Base-by-base conservation (phyloP, 2,797 vertebrate genomes). In the Moxostoma hubbsi region DNA sequence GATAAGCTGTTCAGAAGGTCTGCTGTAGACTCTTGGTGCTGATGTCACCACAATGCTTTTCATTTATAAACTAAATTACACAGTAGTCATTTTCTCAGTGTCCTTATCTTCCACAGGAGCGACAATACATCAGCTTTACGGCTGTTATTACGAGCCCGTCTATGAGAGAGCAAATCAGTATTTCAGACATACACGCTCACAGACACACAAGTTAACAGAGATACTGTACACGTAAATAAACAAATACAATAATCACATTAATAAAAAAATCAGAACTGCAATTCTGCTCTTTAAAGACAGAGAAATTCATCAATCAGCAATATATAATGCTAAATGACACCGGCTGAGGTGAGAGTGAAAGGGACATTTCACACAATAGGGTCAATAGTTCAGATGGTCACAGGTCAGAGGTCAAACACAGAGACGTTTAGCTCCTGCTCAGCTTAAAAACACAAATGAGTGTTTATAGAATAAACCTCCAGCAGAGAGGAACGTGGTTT, bases 401-500 rank as follows among this genome's bases (percentile, higher is more conserved):
- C 18, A 18, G 18, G 18, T 18, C 18, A 18, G 18, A 18, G 18
- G 18, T 18, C 18, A 18, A 18, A 18, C 18, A 18, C 18, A 18
- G 18, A 1, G 18, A 18, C 18, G 18, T 18, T 18, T 18, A 18
- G 18, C 18, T 18, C 18, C 18, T 18, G 18, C 18, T 18, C 18
- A 18, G 18, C 18, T 18, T 18, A 18, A 18, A 24, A 70, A 65
- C 10, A 57, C 54, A 81, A 79, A 84, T 83, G 63, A 81, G 79
- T 86, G 85, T 85, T 86, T 79, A 86, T 86, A 86, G 89, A 74
- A 81, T 86, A 85, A 81, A 89, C 76, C 85, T 75, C 81, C 84
- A 88, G 84, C 81, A 82, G 84, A 85, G 83, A 83, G 84, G 57
- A 89, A 83, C 84, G 83, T 83, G 71, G 1, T 24, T 24, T 24